A percentile compares a stretch with the other conserved stretches of the same genome.
Conservation (phyloP, 2,888 invertebrate genomes). For the Mesorhabditis spiculigera region DNA sequence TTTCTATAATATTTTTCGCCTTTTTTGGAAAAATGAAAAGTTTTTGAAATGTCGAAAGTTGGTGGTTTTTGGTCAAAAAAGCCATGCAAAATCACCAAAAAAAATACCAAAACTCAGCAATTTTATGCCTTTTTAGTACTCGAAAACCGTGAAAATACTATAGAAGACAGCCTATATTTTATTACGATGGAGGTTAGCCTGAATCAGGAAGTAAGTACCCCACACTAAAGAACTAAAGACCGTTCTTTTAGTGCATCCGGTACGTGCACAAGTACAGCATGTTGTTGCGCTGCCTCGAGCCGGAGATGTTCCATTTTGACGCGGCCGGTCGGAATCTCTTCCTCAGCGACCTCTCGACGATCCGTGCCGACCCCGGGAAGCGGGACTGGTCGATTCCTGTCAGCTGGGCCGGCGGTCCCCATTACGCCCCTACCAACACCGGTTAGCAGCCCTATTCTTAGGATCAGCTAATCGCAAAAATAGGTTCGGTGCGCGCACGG, state of each 20-base stretch:
- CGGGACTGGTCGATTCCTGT: neutral
- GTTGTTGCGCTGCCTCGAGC: constrained; percentile 26
- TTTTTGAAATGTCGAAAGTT: neutral
- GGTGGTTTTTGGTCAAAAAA: neutral
- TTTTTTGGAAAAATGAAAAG: neutral
- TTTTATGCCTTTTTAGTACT: too few relatives aligned
- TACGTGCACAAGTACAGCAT: neutral
- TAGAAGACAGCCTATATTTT: too few relatives aligned
- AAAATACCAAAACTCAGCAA: neutral
- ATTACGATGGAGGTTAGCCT: too few relatives aligned
- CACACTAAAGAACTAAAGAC: too few relatives aligned
- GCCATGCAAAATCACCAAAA: neutral
- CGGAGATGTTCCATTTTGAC: constrained; percentile 37
- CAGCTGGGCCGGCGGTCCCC: constrained; percentile 27
- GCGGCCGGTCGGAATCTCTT: constrained; percentile 45
- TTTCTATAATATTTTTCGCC: neutral
- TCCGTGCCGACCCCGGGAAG: constrained; percentile 15
- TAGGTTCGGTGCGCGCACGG: constrained; percentile 8
- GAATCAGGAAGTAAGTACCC: too few relatives aligned
- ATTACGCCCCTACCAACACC: constrained; percentile 36
- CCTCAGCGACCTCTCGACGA: constrained; percentile 39
- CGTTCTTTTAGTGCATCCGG: neutral
- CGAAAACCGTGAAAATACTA: too few relatives aligned
- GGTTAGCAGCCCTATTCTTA: neutral
- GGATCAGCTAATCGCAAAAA: neutral